Conservation (phyloP, 2,113 vertebrate species). For the Nerophis lumbriciformis region DNA sequence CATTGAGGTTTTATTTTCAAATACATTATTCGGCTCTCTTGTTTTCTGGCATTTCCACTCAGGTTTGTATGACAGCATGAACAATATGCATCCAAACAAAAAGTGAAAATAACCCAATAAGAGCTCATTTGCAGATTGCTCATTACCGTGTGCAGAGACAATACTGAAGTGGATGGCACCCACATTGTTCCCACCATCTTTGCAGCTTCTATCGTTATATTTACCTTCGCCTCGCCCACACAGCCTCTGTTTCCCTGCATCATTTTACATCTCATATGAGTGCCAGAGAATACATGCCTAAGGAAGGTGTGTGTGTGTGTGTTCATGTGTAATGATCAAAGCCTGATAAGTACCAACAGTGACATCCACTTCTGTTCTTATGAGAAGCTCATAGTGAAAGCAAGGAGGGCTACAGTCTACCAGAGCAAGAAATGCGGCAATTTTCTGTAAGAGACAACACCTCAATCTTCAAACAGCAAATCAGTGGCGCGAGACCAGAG, state of each 20-base stretch:
- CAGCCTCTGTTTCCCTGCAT: constrained; percentile 14
- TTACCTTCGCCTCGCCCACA: constrained; percentile 10
- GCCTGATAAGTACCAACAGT: constrained; percentile 25
- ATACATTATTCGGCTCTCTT: too few relatives aligned
- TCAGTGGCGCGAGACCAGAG: constrained; percentile 3
- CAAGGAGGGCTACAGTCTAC: constrained; percentile 30
- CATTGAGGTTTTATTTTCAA: too few relatives aligned
- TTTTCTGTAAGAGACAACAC: constrained; percentile 30
- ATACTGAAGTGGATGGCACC: neutral
- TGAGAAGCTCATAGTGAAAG: neutral
- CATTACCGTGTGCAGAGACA: neutral
- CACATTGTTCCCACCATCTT: constrained; percentile 12
- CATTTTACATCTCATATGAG: constrained; percentile 25
- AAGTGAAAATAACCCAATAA: neutral
- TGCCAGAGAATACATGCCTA: constrained; percentile 8
- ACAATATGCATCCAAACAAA: neutral
- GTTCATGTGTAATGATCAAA: constrained; percentile 16
- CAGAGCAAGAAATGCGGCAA: constrained; percentile 46
- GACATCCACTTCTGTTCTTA: constrained; percentile 41
- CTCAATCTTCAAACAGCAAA: constrained; percentile 48
- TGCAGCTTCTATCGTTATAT: constrained; percentile 9
- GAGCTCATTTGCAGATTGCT: neutral
- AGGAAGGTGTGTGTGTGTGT: neutral
- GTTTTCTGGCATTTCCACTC: neutral
- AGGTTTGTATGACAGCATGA: neutral